These are phyloP conservation scores for Malacoraja senta DNA, from an alignment of 2,797 vertebrate species.

Conservation along the genomic window DNA sequence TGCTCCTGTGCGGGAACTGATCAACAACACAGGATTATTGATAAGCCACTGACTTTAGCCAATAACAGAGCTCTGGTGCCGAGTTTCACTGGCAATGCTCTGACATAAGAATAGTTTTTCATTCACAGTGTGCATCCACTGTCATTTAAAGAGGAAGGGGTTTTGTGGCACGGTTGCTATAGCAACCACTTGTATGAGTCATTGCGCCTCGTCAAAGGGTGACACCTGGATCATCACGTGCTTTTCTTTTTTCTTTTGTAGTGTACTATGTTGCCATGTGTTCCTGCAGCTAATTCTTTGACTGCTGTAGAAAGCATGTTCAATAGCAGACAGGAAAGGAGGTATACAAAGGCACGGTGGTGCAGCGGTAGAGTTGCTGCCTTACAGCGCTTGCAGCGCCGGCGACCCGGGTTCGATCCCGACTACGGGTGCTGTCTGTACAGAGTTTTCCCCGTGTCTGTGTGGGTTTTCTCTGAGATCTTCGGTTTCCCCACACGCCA, in stretches of 20 bases:
- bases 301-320: neutral
- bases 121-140: neutral
- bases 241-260: neutral
- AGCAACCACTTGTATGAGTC: slow-evolving; percentile 19
- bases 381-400: no score
- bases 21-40: neutral
- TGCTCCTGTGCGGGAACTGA: neutral
- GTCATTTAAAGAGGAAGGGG: neutral
- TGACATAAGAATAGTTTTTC: neutral
- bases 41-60: no score
- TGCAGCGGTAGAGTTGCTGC: no score
- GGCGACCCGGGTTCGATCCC: no score
- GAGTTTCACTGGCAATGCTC: neutral
- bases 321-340: neutral
- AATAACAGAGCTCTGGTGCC: no score
- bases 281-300: neutral
- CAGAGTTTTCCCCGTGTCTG: no score
- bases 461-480: no score
- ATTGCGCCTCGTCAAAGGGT: neutral
- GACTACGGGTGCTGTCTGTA: no score
- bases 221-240: neutral
- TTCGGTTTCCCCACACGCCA: no score
- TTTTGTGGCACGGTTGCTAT: neutral
- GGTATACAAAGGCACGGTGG: no score
- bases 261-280: neutral